Evolutionary conservation across 2,113 vertebrate genomes (phyloP).

Genomic region (Erythrolamprus reginae): DNA sequence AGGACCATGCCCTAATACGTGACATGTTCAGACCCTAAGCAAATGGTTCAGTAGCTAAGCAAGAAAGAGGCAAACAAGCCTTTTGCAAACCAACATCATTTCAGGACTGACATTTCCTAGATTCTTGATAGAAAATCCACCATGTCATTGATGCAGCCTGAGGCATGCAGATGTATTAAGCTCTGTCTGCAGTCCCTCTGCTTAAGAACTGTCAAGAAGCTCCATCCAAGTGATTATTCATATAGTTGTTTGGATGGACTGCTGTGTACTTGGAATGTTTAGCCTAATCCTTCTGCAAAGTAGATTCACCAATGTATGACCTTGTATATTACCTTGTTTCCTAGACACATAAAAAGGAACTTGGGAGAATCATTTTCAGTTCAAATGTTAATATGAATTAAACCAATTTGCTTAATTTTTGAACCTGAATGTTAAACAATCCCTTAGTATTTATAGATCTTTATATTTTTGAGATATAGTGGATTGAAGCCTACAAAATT

Average conservation of each 20-base stretch:
- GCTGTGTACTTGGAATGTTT: background rate
- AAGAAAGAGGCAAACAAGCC: background rate
- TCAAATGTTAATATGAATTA: background rate
- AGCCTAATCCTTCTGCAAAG: background rate
- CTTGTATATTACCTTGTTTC: background rate
- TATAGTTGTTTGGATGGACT: background rate
- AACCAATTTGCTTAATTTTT: background rate
- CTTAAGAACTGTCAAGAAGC: background rate
- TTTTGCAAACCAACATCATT: background rate
- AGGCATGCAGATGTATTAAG: background rate
- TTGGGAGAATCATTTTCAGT: background rate
- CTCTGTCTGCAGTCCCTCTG: background rate
- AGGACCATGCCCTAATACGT: background rate
- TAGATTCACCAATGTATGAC: background rate
- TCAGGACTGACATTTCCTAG: background rate
- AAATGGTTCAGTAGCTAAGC: background rate
- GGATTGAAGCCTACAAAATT: background rate
- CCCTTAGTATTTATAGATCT: background rate
- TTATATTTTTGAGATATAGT: background rate
- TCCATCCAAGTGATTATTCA: background rate
- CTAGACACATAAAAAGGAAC: background rate
- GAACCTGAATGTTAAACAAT: background rate
- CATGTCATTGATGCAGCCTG: background rate
- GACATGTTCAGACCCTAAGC: background rate
- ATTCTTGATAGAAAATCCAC: background rate